Conservation (phyloP, 2,888 invertebrate genomes). For the Drosophila recens region DNA sequence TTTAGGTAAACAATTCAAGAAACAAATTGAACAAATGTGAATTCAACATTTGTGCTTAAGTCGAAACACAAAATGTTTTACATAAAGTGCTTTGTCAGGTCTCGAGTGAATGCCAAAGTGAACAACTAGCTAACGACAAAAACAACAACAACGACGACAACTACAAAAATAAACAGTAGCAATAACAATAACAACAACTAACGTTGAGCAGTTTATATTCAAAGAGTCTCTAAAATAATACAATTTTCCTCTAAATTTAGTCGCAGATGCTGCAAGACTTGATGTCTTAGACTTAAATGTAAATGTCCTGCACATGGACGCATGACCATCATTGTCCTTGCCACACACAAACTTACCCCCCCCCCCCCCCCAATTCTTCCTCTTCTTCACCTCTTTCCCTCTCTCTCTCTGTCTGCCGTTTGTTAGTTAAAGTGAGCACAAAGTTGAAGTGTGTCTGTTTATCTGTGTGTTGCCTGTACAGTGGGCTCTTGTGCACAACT, state of each 20-base stretch:
- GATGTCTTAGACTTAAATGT: constrained; percentile 55
- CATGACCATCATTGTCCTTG: constrained; percentile 42
- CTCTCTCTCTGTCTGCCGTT: not conserved
- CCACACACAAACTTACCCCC: not conserved
- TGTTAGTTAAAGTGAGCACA: constrained; percentile 39
- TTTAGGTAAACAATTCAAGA: constrained; percentile 18
- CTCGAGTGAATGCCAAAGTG: constrained; percentile 40
- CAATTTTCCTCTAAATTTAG: constrained; percentile 78
- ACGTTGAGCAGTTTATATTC: constrained; percentile 55
- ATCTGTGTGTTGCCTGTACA: constrained; percentile 36
- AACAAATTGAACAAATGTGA: constrained; percentile 66
- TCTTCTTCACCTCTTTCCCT: not conserved
- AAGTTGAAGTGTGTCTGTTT: constrained; percentile 31
- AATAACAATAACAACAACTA: constrained; percentile 21
- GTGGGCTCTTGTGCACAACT: constrained; percentile 36
- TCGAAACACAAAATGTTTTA: constrained; percentile 39
- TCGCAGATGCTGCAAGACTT: constrained; percentile 52
- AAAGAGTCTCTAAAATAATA: constrained; percentile 73
- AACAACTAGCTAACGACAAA: constrained; percentile 26
- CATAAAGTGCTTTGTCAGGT: constrained; percentile 21
- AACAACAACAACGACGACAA: constrained; percentile 10
- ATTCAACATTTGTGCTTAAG: constrained; percentile 22
- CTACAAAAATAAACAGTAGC: constrained; percentile 14
- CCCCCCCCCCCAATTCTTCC: too few species aligned
- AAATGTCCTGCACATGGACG: constrained; percentile 63